Conservation (phyloP, 2,888 invertebrate species). For the Ormyrus rosae region DNA sequence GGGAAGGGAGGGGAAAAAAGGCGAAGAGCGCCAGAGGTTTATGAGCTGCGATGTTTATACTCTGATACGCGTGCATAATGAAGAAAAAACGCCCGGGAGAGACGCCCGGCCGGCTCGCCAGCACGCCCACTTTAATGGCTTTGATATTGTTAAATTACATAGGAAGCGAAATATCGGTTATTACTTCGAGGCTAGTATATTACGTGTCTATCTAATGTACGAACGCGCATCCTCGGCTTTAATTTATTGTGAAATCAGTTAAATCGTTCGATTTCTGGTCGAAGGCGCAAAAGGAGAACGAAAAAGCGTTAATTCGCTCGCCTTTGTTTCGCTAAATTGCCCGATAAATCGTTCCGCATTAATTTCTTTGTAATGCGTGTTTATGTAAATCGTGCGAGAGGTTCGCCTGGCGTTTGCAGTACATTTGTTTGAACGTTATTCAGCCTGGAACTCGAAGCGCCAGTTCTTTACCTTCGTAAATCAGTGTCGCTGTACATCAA, state of each 20-base stretch:
- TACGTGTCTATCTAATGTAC: not conserved
- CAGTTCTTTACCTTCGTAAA: conserved; percentile 37
- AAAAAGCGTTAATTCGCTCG: too few relatives aligned
- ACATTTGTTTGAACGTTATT: too few relatives aligned
- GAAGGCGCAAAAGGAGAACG: too few relatives aligned
- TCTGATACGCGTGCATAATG: conserved; percentile 1
- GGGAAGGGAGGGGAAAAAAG: too few relatives aligned
- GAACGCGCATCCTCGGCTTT: not conserved
- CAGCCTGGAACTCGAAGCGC: conserved; percentile 7
- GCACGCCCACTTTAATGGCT: conserved; percentile 35
- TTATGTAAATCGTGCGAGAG: too few relatives aligned
- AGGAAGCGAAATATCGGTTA: conserved; percentile 20
- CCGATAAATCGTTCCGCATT: not conserved
- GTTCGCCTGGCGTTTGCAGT: too few relatives aligned
- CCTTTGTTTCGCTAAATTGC: too few relatives aligned
- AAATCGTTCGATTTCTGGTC: too few relatives aligned
- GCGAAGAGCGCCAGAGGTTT: too few relatives aligned
- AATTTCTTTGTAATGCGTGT: too few relatives aligned
- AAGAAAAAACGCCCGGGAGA: not conserved
- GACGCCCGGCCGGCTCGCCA: not conserved
- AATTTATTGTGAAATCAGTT: too few relatives aligned
- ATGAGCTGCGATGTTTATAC: not conserved
- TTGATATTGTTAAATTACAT: conserved; percentile 39
- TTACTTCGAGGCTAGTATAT: not conserved
- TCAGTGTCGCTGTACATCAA: conserved; percentile 49